Evolutionary conservation across 1,140 invertebrate species (phyloP).

Genomic region (Tetramorium simillimum): DNA sequence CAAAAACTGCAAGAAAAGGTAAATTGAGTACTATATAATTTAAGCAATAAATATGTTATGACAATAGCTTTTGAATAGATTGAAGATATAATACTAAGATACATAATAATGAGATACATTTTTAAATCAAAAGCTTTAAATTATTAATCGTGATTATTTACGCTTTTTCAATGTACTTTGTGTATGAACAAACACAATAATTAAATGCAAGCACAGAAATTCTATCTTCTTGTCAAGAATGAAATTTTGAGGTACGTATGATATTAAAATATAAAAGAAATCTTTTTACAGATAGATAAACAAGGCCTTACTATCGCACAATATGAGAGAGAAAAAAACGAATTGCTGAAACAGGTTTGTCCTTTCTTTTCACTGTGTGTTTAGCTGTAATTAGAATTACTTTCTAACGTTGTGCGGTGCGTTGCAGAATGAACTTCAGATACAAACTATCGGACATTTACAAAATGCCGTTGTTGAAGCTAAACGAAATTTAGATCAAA

Average conservation of each 20-base stretch:
- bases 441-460: slow-evolving; percentile 83
- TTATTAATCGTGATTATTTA: slow-evolving; percentile 26
- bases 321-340: slow-evolving; percentile 79
- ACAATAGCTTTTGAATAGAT: not conserved
- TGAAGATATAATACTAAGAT: not conserved
- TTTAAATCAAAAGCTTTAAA: not conserved
- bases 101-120: not conserved
- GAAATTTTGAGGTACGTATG: slow-evolving; percentile 57
- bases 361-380: not conserved
- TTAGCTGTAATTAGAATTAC: not conserved
- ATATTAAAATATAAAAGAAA: slow-evolving; percentile 21
- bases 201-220: slow-evolving; percentile 12
- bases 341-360: slow-evolving; percentile 80
- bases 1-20: slow-evolving; percentile 82
- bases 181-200: not conserved
- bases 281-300: slow-evolving; percentile 78
- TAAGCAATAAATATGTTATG: not conserved
- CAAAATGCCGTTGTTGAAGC: slow-evolving; percentile 82
- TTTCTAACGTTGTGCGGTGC: not conserved
- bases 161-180: not conserved
- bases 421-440: slow-evolving; percentile 81
- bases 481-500: slow-evolving; percentile 82
- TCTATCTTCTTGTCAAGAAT: slow-evolving; percentile 44
- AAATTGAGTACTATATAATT: slow-evolving; percentile 44
- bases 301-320: slow-evolving; percentile 76